Evolutionary conservation across 2,113 vertebrate species (phyloP).

Genomic region (Planiliza haematocheilus): DNA sequence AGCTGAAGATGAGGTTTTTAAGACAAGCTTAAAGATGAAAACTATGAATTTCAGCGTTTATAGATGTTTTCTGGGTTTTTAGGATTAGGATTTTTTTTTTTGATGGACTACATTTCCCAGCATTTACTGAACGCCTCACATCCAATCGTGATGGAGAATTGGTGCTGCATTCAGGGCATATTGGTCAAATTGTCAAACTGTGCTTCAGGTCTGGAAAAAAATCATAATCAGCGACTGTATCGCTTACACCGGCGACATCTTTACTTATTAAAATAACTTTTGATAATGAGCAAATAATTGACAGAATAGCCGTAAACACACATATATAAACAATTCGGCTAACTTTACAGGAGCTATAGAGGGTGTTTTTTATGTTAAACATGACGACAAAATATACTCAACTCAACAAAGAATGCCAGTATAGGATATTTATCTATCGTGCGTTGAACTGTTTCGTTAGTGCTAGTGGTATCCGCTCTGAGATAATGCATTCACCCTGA

Average conservation of each 20-base stretch:
- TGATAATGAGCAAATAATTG: too few relatives aligned
- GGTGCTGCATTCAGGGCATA: not conserved
- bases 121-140: not conserved
- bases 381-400: not conserved
- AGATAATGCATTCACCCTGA: not conserved
- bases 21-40: too few relatives aligned
- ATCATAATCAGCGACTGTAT: too few relatives aligned
- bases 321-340: not conserved
- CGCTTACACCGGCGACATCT: not conserved
- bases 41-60: not conserved
- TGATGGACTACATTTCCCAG: constrained; percentile 74
- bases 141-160: constrained; percentile 40
- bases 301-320: not conserved
- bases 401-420: too few relatives aligned
- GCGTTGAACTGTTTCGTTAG: not conserved
- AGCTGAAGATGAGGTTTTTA: too few relatives aligned
- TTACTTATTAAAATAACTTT: not conserved
- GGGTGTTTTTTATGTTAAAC: too few relatives aligned
- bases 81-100: too few relatives aligned
- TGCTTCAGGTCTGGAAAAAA: too few relatives aligned
- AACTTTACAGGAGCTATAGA: too few relatives aligned
- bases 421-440: too few relatives aligned
- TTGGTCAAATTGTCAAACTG: not conserved
- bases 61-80: not conserved
- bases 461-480: not conserved